phyloP scores from a whole-genome alignment of 2,888 invertebrate species.

The Nephrotoma appendiculata region DNA sequence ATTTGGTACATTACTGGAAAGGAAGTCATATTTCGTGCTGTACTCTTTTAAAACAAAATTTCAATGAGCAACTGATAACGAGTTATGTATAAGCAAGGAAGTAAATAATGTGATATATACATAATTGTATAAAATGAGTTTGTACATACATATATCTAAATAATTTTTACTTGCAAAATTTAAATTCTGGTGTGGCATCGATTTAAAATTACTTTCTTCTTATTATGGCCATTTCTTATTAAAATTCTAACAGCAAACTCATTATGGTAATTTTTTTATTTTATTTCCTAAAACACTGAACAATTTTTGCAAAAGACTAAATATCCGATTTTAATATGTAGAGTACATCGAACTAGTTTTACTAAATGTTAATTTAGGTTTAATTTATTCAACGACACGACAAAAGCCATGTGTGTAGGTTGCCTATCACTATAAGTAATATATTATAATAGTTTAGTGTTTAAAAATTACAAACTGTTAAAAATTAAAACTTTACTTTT shows the following conservation, averaged over 20 bases:
- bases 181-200: neutral
- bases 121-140: neutral
- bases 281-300: neutral
- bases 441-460: too few species aligned
- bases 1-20: neutral
- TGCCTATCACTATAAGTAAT: neutral
- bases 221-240: neutral
- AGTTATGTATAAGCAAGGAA: neutral
- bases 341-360: neutral
- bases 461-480: too few species aligned
- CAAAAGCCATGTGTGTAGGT: neutral
- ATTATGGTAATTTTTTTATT: neutral
- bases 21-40: neutral
- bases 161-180: neutral
- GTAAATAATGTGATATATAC: neutral
- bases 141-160: neutral
- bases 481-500: too few species aligned
- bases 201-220: neutral
- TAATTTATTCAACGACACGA: neutral
- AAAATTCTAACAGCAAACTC: neutral
- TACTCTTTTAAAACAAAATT: neutral
- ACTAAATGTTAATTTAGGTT: neutral
- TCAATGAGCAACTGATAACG: neutral
- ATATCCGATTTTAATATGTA: neutral
- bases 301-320: neutral